Conservation (phyloP, 1,140 invertebrate genomes). For the Heterodera carotae region DNA sequence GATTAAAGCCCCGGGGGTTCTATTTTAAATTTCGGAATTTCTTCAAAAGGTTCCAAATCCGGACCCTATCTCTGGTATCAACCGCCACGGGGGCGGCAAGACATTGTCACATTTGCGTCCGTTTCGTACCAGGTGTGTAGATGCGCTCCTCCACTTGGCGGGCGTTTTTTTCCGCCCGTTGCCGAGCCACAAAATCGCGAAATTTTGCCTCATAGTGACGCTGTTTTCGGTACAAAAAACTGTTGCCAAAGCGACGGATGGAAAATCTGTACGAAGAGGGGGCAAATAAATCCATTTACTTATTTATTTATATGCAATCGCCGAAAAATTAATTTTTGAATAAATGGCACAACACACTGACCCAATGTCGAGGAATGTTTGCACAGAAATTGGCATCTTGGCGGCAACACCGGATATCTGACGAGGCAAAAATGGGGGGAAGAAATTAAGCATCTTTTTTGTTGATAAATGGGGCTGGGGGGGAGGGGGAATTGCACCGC, state of each 20-base stretch:
- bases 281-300: neutral
- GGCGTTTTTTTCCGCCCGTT: constrained; percentile 41
- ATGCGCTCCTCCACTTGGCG: constrained; percentile 41
- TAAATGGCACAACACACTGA: neutral
- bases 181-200: constrained; percentile 41
- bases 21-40: too few species aligned
- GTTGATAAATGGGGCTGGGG: too few species aligned
- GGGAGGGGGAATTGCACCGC: too few species aligned
- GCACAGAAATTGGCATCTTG: constrained; percentile 48
- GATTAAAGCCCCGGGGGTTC: too few species aligned
- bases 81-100: too few species aligned
- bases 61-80: neutral
- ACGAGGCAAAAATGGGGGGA: neutral
- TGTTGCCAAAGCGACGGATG: constrained; percentile 58
- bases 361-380: constrained; percentile 58
- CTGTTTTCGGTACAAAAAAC: constrained; percentile 47
- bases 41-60: neutral
- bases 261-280: constrained; percentile 18
- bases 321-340: neutral
- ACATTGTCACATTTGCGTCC: too few species aligned
- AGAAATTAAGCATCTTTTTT: too few species aligned
- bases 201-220: constrained; percentile 57
- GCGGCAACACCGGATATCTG: constrained; percentile 28
- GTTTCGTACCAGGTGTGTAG: constrained; percentile 47
- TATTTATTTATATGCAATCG: too few species aligned